Conservation (phyloP, 1,140 invertebrate species). For the Bombus vancouverensis region DNA sequence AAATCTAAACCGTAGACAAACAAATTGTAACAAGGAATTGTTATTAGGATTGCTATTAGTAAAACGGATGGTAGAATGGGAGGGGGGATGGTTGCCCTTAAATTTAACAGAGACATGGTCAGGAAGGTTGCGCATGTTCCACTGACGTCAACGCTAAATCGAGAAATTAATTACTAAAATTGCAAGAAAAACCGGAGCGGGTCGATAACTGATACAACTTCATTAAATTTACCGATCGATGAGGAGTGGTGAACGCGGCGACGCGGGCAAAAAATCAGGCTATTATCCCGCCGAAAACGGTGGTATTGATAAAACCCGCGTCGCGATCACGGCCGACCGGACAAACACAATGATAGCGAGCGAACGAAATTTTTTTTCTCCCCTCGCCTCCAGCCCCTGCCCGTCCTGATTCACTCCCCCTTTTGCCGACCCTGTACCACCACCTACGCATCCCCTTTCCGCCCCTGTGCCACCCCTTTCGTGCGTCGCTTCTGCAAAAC, state of each 20-base stretch:
- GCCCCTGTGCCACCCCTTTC: not conserved
- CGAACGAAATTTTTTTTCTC: slow-evolving; percentile 47
- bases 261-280: slow-evolving; percentile 46
- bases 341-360: slow-evolving; percentile 53
- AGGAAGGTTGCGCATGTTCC: not conserved
- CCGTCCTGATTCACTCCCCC: not conserved
- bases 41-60: not conserved
- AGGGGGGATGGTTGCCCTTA: not conserved
- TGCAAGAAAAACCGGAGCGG: slow-evolving; percentile 27
- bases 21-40: too few species aligned
- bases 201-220: slow-evolving; percentile 53
- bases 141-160: slow-evolving; percentile 33
- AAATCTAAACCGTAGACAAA: too few species aligned
- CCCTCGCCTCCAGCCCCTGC: not conserved
- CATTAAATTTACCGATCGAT: slow-evolving; percentile 54
- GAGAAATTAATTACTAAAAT: slow-evolving; percentile 52
- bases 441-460: not conserved
- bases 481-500: slow-evolving; percentile 39
- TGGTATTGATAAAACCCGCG: slow-evolving; percentile 52
- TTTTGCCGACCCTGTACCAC: not conserved
- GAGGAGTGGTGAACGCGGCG: slow-evolving; percentile 31
- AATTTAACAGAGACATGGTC: not conserved
- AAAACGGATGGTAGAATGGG: not conserved
- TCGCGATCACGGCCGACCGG: slow-evolving; percentile 51
- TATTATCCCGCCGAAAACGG: slow-evolving; percentile 55